Conservation (phyloP, 2,888 invertebrate species). For the Incurvaria masculella region DNA sequence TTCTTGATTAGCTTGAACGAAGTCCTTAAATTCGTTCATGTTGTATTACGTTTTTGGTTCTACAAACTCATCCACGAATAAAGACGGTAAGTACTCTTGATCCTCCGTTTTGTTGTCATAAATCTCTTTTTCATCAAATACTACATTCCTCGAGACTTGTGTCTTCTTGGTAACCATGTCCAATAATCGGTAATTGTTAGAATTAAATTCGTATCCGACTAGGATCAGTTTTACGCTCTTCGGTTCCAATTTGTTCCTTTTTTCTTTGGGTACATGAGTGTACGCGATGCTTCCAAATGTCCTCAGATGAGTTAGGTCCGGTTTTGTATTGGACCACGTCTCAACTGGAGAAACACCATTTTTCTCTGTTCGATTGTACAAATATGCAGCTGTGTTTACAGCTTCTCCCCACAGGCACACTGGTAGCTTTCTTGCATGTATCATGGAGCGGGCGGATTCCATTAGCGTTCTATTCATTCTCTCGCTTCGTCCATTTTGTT, state of each 20-base stretch:
- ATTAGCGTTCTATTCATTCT: no score
- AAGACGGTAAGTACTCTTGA: not conserved
- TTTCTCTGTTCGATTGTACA: no score
- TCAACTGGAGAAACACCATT: no score
- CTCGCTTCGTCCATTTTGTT: no score
- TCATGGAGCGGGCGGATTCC: no score
- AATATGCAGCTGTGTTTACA: not conserved
- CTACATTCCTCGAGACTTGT: not conserved
- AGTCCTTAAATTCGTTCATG: not conserved
- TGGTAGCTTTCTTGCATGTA: no score
- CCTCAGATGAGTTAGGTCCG: not conserved
- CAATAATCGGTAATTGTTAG: not conserved
- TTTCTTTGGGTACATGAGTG: not conserved
- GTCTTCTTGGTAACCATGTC: not conserved
- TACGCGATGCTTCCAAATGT: not conserved
- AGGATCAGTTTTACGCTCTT: not conserved
- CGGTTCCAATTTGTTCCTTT: not conserved
- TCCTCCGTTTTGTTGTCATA: not conserved
- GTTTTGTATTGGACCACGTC: no score
- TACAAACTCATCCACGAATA: not conserved
- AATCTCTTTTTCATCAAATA: not conserved
- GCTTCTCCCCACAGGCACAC: no score
- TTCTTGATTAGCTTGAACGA: no score
- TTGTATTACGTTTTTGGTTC: not conserved
- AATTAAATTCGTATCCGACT: not conserved